These are phyloP conservation scores for Apamea anceps DNA, from an alignment of 2,888 invertebrate species.

Conservation along the genomic window DNA sequence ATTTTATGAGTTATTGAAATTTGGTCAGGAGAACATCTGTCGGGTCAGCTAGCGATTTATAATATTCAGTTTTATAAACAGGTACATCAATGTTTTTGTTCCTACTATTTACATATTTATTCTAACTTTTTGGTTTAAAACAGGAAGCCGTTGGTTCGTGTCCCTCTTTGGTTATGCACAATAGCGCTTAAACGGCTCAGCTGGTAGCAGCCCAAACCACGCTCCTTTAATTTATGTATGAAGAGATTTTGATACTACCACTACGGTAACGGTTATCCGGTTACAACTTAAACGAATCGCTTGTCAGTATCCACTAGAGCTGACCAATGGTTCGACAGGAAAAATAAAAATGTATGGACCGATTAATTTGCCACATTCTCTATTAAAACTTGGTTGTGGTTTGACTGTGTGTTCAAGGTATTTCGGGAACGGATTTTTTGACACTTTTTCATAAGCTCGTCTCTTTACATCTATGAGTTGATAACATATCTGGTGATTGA, in stretches of 20 bases:
- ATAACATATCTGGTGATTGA: neutral
- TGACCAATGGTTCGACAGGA: constrained; percentile 39
- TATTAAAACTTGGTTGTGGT: neutral
- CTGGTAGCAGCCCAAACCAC: constrained; percentile 75
- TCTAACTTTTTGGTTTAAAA: constrained; percentile 32
- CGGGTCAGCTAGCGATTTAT: neutral
- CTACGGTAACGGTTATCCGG: constrained; percentile 64
- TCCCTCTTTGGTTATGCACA: constrained; percentile 83
- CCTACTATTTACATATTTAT: constrained; percentile 1
- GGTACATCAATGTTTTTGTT: neutral
- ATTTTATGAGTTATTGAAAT: neutral
- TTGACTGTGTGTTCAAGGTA: constrained; percentile 20
- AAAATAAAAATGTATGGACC: constrained; percentile 29
- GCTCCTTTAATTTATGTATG: constrained; percentile 85
- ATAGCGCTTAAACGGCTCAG: constrained; percentile 82
- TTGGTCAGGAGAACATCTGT: neutral
- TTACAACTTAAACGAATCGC: constrained; percentile 72
- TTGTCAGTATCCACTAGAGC: constrained; percentile 57
- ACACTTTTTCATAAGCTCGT: neutral
- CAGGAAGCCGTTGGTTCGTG: constrained; percentile 66
- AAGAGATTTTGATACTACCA: constrained; percentile 82
- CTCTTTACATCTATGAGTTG: neutral
- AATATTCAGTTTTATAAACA: neutral
- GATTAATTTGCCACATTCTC: constrained; percentile 16
- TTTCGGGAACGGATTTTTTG: neutral